These are phyloP conservation scores for Halotydeus destructor DNA, from an alignment of 1,140 invertebrate species.

Conservation along the genomic window DNA sequence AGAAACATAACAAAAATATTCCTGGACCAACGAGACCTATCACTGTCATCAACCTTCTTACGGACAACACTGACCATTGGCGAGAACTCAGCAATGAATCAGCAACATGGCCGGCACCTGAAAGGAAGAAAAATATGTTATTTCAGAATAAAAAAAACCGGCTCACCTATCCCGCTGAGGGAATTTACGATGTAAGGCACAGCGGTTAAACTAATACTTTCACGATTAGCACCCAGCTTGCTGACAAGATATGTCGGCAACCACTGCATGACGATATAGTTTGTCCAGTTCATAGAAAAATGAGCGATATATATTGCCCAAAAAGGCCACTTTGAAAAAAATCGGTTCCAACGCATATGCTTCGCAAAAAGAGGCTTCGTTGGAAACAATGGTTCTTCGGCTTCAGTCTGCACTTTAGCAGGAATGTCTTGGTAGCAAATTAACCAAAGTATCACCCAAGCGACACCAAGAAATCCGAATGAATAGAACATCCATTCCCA, in stretches of 20 bases:
- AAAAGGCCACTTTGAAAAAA: constrained; percentile 44
- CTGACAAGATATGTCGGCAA: constrained; percentile 48
- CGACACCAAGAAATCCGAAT: constrained; percentile 44
- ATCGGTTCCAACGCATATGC: constrained; percentile 39
- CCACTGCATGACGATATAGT: constrained; percentile 66
- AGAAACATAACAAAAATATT: constrained; percentile 46
- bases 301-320: constrained; percentile 58
- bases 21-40: constrained; percentile 52
- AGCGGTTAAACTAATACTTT: constrained; percentile 51
- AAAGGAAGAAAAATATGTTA: constrained; percentile 12
- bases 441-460: constrained; percentile 46
- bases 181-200: constrained; percentile 56
- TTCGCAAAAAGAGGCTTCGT: constrained; percentile 35
- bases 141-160: background rate
- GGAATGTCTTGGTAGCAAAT: constrained; percentile 33
- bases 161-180: constrained; percentile 43
- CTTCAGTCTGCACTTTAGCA: constrained; percentile 26
- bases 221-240: constrained; percentile 42
- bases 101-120: constrained; percentile 47
- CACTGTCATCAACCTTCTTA: constrained; percentile 48
- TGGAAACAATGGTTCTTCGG: constrained; percentile 40
- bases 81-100: constrained; percentile 39
- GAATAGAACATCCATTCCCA: constrained; percentile 49
- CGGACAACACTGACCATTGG: constrained; percentile 46
- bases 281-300: constrained; percentile 65